Percentiles rank a stretch among this genome's conserved stretches.
phyloP scores from a whole-genome alignment of 92 coral and sea anemone species.

The Epizoanthus scotinus region DNA sequence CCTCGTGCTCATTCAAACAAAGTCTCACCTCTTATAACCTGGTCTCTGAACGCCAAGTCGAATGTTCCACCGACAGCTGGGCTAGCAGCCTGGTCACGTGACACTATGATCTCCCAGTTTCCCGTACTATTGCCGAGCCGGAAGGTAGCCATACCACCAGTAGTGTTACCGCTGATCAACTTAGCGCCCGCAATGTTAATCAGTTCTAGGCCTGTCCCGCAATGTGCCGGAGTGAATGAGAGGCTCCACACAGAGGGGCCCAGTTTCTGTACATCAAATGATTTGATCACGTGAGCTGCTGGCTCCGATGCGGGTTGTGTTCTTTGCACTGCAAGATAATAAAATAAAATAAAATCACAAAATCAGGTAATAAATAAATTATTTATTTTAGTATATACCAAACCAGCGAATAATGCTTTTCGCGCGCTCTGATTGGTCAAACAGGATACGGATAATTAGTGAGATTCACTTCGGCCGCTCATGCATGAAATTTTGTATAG shows the following conservation, averaged over 20 bases:
- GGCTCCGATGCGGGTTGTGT: constrained; percentile 71
- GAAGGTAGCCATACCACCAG: constrained; percentile 48
- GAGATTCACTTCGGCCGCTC: too few species aligned
- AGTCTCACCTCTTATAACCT: constrained; percentile 59
- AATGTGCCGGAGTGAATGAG: constrained; percentile 64
- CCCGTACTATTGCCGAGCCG: constrained; percentile 52
- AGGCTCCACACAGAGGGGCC: constrained; percentile 68
- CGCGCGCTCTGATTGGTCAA: too few species aligned
- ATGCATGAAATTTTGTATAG: too few species aligned
- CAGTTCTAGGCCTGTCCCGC: constrained; percentile 75
- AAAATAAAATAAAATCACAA: too few species aligned
- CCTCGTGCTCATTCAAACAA: too few species aligned
- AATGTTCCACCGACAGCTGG: constrained; percentile 81
- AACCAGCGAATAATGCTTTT: too few species aligned
- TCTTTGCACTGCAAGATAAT: constrained; percentile 53
- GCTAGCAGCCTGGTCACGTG: constrained; percentile 74
- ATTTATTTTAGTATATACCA: too few species aligned
- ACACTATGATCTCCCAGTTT: constrained; percentile 46
- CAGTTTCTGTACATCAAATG: constrained; percentile 57
- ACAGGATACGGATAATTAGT: too few species aligned
- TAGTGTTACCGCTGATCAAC: constrained; percentile 45
- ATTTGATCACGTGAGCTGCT: constrained; percentile 68
- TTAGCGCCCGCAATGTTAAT: constrained; percentile 60
- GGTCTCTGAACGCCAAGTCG: constrained; percentile 57
- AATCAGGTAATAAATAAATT: too few species aligned